These are phyloP conservation scores for Tethea ocularis DNA, from an alignment of 2,888 invertebrate genomes.

Conservation along the genomic window DNA sequence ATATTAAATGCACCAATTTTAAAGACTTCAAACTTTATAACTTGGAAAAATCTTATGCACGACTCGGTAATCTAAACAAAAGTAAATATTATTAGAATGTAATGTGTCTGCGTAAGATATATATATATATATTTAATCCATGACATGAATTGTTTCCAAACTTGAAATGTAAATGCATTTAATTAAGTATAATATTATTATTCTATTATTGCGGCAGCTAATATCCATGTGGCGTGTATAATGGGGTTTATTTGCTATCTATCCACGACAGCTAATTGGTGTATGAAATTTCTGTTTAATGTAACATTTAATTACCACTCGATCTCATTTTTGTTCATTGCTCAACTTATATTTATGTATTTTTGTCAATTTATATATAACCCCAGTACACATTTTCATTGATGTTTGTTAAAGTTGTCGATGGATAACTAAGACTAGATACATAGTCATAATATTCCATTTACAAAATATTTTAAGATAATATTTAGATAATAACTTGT, in stretches of 20 bases:
- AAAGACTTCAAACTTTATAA: not conserved
- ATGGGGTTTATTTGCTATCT: not conserved
- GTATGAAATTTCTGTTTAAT: not conserved
- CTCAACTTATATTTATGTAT: slow-evolving; percentile 25
- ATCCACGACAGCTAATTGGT: not conserved
- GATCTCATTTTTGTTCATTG: slow-evolving; percentile 34
- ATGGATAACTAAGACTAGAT: slow-evolving; percentile 25
- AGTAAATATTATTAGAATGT: not conserved
- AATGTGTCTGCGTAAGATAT: not conserved
- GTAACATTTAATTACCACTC: slow-evolving; percentile 8
- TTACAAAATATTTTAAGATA: slow-evolving; percentile 78
- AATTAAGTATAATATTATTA: no score
- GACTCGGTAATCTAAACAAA: not conserved
- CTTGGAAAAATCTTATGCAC: not conserved
- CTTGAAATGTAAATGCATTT: not conserved
- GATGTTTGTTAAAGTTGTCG: slow-evolving; percentile 29
- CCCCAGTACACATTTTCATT: slow-evolving; percentile 28
- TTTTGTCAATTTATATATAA: slow-evolving; percentile 30
- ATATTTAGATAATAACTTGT: slow-evolving; percentile 65
- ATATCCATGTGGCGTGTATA: not conserved
- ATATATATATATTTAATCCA: not conserved
- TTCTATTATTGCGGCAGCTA: not conserved
- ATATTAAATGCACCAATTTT: not conserved
- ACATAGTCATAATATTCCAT: slow-evolving; percentile 75
- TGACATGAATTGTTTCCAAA: not conserved